Evolutionary conservation across 37 sponge, comb jelly and placozoan species (phyloP).

Genomic region (Petrosia ficiformis): DNA sequence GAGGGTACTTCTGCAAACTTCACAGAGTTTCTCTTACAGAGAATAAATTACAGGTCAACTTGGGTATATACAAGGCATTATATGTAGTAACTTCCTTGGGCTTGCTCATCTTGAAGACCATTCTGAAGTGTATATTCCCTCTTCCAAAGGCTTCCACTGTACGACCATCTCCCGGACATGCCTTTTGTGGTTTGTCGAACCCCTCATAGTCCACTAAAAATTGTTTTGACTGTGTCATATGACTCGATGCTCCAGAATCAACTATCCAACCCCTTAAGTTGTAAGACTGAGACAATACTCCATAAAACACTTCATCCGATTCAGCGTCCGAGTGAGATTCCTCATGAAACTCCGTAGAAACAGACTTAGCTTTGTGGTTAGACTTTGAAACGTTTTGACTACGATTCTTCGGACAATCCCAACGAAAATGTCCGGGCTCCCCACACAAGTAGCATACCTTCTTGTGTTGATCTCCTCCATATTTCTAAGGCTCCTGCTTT

Average conservation of each 20-base stretch:
- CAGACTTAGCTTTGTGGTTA: conserved; percentile 21
- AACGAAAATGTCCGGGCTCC: conserved; percentile 23
- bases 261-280: conserved; percentile 1
- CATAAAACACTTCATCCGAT: not conserved
- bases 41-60: conserved; percentile 40
- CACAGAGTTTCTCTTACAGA: conserved; percentile 34
- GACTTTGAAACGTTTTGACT: not conserved
- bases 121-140: conserved; percentile 19
- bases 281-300: not conserved
- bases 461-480: conserved; percentile 5
- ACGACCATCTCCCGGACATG: conserved; percentile 25
- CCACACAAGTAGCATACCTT: conserved; percentile 35
- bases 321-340: not conserved
- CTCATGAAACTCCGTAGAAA: not conserved
- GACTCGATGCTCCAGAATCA: conserved; percentile 20
- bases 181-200: conserved; percentile 4
- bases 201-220: conserved; percentile 1
- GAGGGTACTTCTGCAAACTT: conserved; percentile 34
- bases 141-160: conserved; percentile 26
- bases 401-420: conserved; percentile 27
- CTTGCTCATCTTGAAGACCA: conserved; percentile 16
- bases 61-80: conserved; percentile 27
- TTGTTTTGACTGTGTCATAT: not conserved
- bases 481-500: not conserved
- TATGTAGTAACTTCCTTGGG: conserved; percentile 10